A percentile compares a stretch with the other conserved stretches of the same genome.
phyloP scores from a whole-genome alignment of 2,888 invertebrate genomes.

The Drosophila kuntzei region DNA sequence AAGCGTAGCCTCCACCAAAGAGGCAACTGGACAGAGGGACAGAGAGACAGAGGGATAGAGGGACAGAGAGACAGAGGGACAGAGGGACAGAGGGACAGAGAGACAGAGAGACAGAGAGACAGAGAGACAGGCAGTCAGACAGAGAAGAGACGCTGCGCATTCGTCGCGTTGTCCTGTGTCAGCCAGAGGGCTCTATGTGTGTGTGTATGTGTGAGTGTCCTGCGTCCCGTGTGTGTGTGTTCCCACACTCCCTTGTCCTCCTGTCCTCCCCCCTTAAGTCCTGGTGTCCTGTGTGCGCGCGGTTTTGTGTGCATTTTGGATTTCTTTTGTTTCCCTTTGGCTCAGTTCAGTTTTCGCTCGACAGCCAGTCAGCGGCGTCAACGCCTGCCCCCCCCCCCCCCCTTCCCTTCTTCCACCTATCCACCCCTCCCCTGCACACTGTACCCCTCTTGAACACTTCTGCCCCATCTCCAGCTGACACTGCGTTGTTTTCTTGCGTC shows the following conservation, averaged over 20 bases:
- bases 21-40: conserved; percentile 23
- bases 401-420: not conserved
- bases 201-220: conserved; percentile 25
- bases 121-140: conserved; percentile 16
- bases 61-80: not conserved
- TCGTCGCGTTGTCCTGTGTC: conserved; percentile 47
- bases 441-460: not conserved
- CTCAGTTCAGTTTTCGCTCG: conserved; percentile 70
- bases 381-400: conserved; percentile 25
- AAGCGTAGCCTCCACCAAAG: conserved; percentile 61
- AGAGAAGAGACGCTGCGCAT: conserved; percentile 41
- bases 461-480: not conserved
- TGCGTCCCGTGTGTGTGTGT: conserved; percentile 23
- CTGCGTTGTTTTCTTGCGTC: conserved; percentile 60
- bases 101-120: not conserved
- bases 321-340: conserved; percentile 71
- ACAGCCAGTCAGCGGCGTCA: conserved; percentile 79
- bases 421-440: not conserved
- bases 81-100: not conserved
- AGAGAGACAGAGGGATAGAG: not conserved
- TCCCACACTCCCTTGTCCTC: not conserved
- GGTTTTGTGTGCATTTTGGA: conserved; percentile 77
- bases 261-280: not conserved
- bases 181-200: conserved; percentile 8
- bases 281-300: conserved; percentile 37